These are phyloP conservation scores for Atopsyche davidsoni DNA, from an alignment of 1,140 invertebrate genomes.

Conservation along the genomic window DNA sequence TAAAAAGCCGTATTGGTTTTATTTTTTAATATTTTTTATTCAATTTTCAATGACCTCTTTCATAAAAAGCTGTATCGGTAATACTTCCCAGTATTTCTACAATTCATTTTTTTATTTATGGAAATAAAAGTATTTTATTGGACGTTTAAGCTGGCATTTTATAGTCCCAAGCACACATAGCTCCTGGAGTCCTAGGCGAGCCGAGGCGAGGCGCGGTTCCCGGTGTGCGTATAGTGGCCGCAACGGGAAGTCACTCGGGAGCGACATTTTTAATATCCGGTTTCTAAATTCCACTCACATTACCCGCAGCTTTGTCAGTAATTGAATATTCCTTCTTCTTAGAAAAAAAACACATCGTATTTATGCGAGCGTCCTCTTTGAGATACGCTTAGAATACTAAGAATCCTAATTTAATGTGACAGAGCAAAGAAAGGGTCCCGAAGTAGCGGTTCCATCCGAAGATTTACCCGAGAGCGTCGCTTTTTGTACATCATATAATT, in stretches of 20 bases:
- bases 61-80: too few relatives aligned
- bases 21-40: too few relatives aligned
- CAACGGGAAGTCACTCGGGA: too few relatives aligned
- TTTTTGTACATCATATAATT: background rate
- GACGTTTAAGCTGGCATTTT: too few relatives aligned
- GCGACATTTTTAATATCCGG: too few relatives aligned
- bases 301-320: background rate
- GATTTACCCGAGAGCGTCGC: background rate
- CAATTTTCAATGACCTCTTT: too few relatives aligned
- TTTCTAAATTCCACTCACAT: background rate
- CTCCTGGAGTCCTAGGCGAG: background rate
- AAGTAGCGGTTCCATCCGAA: background rate
- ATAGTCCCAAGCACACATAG: too few relatives aligned
- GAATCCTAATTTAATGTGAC: slow-evolving; percentile 5
- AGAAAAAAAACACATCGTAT: background rate
- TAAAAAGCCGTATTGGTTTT: too few relatives aligned
- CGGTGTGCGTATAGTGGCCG: background rate
- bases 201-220: background rate
- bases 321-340: slow-evolving; percentile 4
- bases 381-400: background rate
- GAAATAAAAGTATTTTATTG: too few relatives aligned
- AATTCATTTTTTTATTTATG: too few relatives aligned
- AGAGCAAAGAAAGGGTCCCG: background rate
- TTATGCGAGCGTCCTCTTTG: background rate
- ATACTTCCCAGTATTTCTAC: too few relatives aligned